Percentiles rank a stretch among this genome's conserved stretches.
Conservation (phyloP, 1,140 invertebrate species). For the Proctacanthus coquilletti region DNA sequence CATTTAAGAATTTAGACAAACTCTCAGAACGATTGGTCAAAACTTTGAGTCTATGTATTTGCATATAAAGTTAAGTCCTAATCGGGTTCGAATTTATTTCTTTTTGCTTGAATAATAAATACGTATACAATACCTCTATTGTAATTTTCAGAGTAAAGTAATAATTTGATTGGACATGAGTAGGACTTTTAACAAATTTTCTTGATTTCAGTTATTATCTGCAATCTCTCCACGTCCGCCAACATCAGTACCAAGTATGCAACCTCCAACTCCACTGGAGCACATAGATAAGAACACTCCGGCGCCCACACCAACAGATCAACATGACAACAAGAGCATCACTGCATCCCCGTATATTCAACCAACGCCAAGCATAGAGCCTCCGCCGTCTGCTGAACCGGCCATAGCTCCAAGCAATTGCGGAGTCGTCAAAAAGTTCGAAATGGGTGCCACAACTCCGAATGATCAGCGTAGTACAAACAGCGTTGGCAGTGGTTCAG, state of each 20-base stretch:
- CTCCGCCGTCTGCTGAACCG: constrained; percentile 18
- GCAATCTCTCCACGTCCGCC: constrained; percentile 17
- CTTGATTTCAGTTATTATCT: constrained; percentile 3
- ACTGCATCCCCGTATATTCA: constrained; percentile 28
- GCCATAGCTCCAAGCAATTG: too few relatives aligned
- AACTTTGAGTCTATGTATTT: too few relatives aligned
- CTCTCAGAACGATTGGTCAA: too few relatives aligned
- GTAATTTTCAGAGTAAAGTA: too few relatives aligned
- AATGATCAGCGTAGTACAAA: constrained; percentile 11
- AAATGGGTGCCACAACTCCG: not conserved
- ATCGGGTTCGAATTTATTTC: too few relatives aligned
- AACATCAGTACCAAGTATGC: constrained; percentile 27
- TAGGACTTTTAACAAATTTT: not conserved
- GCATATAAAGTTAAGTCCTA: too few relatives aligned
- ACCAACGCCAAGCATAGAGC: constrained; percentile 25
- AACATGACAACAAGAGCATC: constrained; percentile 27
- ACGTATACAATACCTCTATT: too few relatives aligned
- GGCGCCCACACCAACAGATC: constrained; percentile 27
- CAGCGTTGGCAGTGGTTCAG: constrained; percentile 4
- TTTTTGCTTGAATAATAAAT: too few relatives aligned
- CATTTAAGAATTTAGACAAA: too few relatives aligned
- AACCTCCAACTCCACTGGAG: constrained; percentile 26
- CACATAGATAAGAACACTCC: constrained; percentile 29
- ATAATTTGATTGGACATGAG: too few relatives aligned
- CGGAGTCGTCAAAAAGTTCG: not conserved